phyloP scores from a whole-genome alignment of 64 coral and sea anemone species.

The Pocillopora verrucosa region DNA sequence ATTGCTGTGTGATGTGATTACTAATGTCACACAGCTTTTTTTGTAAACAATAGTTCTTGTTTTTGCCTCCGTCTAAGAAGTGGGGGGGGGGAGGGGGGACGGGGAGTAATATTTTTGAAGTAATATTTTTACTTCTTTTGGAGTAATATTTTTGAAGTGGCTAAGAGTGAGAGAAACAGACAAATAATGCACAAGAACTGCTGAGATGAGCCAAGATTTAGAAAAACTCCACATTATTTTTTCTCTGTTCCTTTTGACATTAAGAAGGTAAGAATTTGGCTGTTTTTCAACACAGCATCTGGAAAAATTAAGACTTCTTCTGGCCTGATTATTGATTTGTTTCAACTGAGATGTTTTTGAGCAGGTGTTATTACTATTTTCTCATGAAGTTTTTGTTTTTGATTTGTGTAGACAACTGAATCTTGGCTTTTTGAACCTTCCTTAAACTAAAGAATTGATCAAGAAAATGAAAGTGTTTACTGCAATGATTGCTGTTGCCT shows the following conservation, averaged over 20 bases:
- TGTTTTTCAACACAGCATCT: neutral
- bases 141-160: neutral
- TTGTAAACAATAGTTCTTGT: neutral
- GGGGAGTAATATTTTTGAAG: neutral
- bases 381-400: neutral
- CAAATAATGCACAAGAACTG: slow-evolving; percentile 4
- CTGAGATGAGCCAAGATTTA: neutral
- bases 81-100: neutral
- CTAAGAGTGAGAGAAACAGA: neutral
- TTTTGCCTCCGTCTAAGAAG: neutral
- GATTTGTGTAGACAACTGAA: neutral
- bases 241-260: neutral
- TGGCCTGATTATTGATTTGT: neutral
- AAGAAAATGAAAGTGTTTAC: neutral
- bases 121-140: no score
- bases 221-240: neutral
- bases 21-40: neutral
- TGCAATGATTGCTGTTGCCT: neutral
- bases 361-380: neutral
- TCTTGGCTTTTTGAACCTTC: slow-evolving; percentile 13
- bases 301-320: neutral
- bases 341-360: neutral
- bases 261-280: neutral
- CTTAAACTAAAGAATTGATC: neutral
- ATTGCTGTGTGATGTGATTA: neutral